Evolutionary conservation across 2,888 invertebrate species (phyloP), one percentile per base, ranked within the genome.

Genomic region (Andrena flavipes): DNA sequence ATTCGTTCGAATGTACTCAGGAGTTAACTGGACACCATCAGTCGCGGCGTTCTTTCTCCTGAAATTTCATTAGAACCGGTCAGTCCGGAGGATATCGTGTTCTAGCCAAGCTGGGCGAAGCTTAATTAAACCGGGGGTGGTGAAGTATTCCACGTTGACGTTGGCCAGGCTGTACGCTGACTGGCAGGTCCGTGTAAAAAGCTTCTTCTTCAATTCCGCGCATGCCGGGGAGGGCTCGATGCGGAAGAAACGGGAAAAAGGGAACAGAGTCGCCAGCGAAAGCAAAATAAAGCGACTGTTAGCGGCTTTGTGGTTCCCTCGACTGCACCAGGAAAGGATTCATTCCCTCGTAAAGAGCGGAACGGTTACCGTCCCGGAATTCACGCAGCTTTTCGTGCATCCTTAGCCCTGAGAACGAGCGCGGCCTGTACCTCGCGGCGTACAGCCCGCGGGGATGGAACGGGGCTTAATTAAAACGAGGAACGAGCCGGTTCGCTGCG

Each of bases 401-500:
- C 75, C 67, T 75, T 20, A 35, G n/a, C 7, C 54, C 56, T 16
- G 59, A 35, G 68, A 82, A 74, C 80, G 60, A 72, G 79, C 54
- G 35, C 42, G n/a, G 67, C 49, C 26, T 77, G 73, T 87, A 80
- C 73, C 87, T 80, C 78, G 74, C 64, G 49, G 49, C 42, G 42
- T 42, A 42, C 13, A 42, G 42, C 42, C 63, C 23, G 51, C 16
- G 65, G 56, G 30, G 8, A 10, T 63, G 2, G 70, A 59, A 30
- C n/a, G 78, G 68, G 65, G 91, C 91, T 93, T 93, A 93, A 93
- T 93, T 93, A 93, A 93, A 93, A 92, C 92, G 92, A 93, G 92
- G 89, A 92, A 92, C 93, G 91, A 90, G 90, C 85, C 79, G 80
- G 86, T 73, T 64, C 67, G 80, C 77, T 71, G 72, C 78, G 88